phyloP scores from a whole-genome alignment of 2,888 invertebrate genomes.

The Theodoxus fluviatilis region DNA sequence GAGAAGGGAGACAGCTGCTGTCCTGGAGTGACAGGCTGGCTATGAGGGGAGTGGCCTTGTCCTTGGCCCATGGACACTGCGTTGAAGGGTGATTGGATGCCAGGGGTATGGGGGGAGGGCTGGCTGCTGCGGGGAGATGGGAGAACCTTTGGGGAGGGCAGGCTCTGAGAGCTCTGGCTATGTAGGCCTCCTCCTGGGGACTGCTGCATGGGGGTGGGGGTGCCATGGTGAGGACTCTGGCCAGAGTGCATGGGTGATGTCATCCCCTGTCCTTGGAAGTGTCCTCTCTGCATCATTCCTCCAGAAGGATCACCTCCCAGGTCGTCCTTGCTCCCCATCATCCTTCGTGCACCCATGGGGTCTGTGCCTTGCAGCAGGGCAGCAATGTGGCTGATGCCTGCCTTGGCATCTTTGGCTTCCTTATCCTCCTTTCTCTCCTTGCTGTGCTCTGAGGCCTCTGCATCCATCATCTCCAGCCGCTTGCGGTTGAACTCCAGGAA shows the following conservation, averaged over 20 bases:
- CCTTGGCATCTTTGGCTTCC: constrained; percentile 31
- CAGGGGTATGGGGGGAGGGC: constrained; percentile 56
- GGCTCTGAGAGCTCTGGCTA: too few relatives aligned
- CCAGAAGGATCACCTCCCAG: too few relatives aligned
- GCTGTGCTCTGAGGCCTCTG: neutral
- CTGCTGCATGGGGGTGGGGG: constrained; percentile 20
- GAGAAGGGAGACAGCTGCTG: constrained; percentile 51
- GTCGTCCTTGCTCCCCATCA: too few relatives aligned
- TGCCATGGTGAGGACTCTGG: constrained; percentile 9
- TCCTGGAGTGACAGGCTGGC: constrained; percentile 38
- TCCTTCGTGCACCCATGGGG: constrained; percentile 30
- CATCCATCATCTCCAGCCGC: constrained; percentile 34
- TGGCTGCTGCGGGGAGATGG: constrained; percentile 50
- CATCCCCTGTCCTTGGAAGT: constrained; percentile 18
- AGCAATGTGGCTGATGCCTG: constrained; percentile 49
- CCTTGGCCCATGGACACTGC: constrained; percentile 34
- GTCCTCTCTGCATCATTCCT: too few relatives aligned
- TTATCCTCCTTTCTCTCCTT: constrained; percentile 33
- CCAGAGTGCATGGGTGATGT: constrained; percentile 22
- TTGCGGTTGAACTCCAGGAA: constrained; percentile 63
- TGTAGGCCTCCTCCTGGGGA: constrained; percentile 22
- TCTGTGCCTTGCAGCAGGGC: constrained; percentile 45
- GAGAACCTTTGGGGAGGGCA: constrained; percentile 49
- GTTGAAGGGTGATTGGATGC: constrained; percentile 48
- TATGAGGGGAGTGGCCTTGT: constrained; percentile 36